Conservation (phyloP, 1,140 invertebrate species). For the Drosophila pachea region DNA sequence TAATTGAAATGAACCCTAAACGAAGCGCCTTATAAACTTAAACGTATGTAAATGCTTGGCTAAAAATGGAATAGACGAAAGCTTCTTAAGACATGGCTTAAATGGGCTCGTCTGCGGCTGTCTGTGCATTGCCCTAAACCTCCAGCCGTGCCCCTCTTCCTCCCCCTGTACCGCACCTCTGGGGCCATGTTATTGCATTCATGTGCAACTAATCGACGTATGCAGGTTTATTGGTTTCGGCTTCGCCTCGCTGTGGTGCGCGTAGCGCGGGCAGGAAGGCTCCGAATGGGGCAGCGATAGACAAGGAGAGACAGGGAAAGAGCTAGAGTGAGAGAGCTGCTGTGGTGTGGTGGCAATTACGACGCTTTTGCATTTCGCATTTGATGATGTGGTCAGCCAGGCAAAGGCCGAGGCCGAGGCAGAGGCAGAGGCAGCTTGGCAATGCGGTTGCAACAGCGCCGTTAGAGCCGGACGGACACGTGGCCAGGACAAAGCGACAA, state of each 20-base stretch:
- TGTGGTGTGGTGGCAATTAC: slow-evolving; percentile 62
- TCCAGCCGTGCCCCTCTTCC: not conserved
- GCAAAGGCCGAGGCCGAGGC: slow-evolving; percentile 6
- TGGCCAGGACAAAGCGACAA: slow-evolving; percentile 10
- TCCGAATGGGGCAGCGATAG: not conserved
- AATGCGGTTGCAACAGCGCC: slow-evolving; percentile 54
- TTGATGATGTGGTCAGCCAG: slow-evolving; percentile 67
- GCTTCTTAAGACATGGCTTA: slow-evolving; percentile 64
- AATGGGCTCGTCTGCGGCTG: slow-evolving; percentile 42
- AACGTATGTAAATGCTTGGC: slow-evolving; percentile 5
- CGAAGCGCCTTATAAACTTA: slow-evolving; percentile 3
- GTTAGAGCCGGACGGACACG: slow-evolving; percentile 43
- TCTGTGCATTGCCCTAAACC: slow-evolving; percentile 25
- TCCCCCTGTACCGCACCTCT: not conserved
- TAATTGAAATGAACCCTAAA: not conserved
- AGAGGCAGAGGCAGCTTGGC: slow-evolving; percentile 33
- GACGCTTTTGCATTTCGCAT: slow-evolving; percentile 64
- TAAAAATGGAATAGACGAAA: slow-evolving; percentile 35
- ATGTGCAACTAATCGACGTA: slow-evolving; percentile 70
- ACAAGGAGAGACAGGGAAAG: not conserved
- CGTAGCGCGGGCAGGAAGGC: no score
- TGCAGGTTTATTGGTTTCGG: slow-evolving; percentile 69
- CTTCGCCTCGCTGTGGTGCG: slow-evolving; percentile 20
- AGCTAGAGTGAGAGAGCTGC: not conserved
- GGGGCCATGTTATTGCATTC: slow-evolving; percentile 51